Evolutionary conservation across 2,888 invertebrate genomes (phyloP).

Genomic region (Eutolmus rufibarbis): DNA sequence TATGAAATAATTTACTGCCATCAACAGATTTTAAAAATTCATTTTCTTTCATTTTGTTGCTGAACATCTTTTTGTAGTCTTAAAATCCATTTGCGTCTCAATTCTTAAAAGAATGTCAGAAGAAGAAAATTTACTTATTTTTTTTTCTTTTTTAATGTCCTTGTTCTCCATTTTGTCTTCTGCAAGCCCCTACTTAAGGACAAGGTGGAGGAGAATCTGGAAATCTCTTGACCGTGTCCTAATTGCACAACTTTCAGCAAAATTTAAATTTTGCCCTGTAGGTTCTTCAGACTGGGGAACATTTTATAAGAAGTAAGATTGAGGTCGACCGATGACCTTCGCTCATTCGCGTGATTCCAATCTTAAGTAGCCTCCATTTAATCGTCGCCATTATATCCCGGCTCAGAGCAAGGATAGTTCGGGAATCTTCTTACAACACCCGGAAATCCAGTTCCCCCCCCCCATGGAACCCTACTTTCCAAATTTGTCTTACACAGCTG

Average conservation of each 20-base stretch:
- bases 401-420: neutral
- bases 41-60: neutral
- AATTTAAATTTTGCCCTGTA: neutral
- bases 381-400: neutral
- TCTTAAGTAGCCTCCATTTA: neutral
- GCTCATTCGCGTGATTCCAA: neutral
- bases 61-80: neutral
- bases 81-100: neutral
- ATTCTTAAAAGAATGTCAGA: neutral
- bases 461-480: neutral
- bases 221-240: neutral
- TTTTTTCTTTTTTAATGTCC: neutral
- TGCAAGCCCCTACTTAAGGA: neutral
- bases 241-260: neutral
- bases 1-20: neutral
- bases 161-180: neutral
- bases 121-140: neutral
- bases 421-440: neutral
- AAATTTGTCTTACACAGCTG: conserved; percentile 27
- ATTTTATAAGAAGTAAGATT: neutral
- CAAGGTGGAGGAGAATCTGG: neutral
- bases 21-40: neutral
- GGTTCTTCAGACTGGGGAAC: neutral
- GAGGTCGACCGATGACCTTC: conserved; percentile 6
- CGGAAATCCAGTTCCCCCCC: neutral